Evolutionary conservation across 1,140 invertebrate genomes (phyloP).

Genomic region (Neoseiulus cucumeris): DNA sequence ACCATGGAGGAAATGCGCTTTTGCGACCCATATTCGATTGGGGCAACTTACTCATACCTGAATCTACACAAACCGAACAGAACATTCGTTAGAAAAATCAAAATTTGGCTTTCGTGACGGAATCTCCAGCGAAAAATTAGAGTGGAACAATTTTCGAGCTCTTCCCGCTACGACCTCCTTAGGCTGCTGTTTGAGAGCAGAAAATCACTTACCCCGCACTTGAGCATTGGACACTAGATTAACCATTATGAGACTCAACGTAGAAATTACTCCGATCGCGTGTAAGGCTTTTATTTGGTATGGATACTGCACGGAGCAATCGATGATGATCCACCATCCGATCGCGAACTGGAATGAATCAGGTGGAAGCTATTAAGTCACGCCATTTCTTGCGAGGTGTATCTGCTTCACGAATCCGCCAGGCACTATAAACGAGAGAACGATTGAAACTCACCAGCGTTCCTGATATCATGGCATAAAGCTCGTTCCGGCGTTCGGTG

Average conservation of each 20-base stretch:
- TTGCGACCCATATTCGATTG: too few relatives aligned
- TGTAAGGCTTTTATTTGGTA: constrained; percentile 48
- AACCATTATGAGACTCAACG: constrained; percentile 85
- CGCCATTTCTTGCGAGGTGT: neutral
- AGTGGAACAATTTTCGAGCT: too few relatives aligned
- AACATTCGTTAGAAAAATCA: too few relatives aligned
- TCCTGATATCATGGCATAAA: constrained; percentile 60
- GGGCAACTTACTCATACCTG: too few relatives aligned
- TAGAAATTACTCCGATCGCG: constrained; percentile 82
- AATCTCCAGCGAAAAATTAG: too few relatives aligned
- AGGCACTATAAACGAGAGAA: constrained; percentile 9
- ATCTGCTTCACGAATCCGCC: constrained; percentile 5
- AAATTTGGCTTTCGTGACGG: too few relatives aligned
- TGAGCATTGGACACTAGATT: constrained; percentile 91
- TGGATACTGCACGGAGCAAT: constrained; percentile 62
- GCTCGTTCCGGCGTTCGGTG: constrained; percentile 49
- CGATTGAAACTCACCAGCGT: constrained; percentile 41
- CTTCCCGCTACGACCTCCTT: too few relatives aligned
- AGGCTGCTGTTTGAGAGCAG: too few relatives aligned
- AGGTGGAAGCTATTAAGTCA: constrained; percentile 3
- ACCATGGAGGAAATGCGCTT: too few relatives aligned
- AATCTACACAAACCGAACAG: too few relatives aligned
- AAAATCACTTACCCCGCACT: constrained; percentile 46
- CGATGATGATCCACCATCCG: constrained; percentile 96
- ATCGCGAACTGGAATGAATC: constrained; percentile 54